Percentiles rank a stretch among this genome's conserved stretches.
Evolutionary conservation across 2,888 invertebrate genomes (phyloP).

Genomic region (Ophion costatus): DNA sequence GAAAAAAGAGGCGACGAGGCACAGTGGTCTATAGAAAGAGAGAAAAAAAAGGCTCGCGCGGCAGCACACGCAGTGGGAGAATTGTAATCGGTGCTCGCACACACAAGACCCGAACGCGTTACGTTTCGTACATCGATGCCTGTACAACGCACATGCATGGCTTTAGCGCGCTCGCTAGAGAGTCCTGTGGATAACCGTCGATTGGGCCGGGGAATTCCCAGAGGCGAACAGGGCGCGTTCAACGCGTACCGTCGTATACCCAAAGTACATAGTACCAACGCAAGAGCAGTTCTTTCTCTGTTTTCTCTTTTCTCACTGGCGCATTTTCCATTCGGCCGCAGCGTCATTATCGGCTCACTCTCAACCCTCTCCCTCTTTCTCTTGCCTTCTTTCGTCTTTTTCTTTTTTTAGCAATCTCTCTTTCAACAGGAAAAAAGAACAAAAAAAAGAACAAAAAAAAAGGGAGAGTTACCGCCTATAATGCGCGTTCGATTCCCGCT

Average conservation of each 20-base stretch:
- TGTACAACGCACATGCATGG: slow-evolving; percentile 66
- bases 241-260: slow-evolving; percentile 22
- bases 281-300: slow-evolving; percentile 46
- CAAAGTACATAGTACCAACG: slow-evolving; percentile 35
- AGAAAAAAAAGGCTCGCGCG: slow-evolving; percentile 25
- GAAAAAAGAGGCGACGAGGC: slow-evolving; percentile 60
- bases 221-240: slow-evolving; percentile 65
- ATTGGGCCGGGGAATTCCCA: slow-evolving; percentile 70
- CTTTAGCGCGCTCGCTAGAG: slow-evolving; percentile 62
- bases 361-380: slow-evolving; percentile 50
- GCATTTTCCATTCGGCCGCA: slow-evolving; percentile 67
- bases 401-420: slow-evolving; percentile 61
- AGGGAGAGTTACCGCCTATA: slow-evolving; percentile 23
- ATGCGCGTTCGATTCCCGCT: slow-evolving; percentile 59
- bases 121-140: slow-evolving; percentile 65
- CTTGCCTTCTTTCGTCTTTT: slow-evolving; percentile 4
- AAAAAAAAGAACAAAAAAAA: slow-evolving; percentile 30
- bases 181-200: slow-evolving; percentile 69
- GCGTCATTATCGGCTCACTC: slow-evolving; percentile 67
- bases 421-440: slow-evolving; percentile 58
- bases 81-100: slow-evolving; percentile 64
- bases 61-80: slow-evolving; percentile 40
- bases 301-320: slow-evolving; percentile 59
- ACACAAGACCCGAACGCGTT: slow-evolving; percentile 51
- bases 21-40: slow-evolving; percentile 29